Percentiles rank a stretch among this genome's conserved stretches.
Evolutionary conservation across 2,113 vertebrate species (phyloP).

Genomic region (Zapornia atra): DNA sequence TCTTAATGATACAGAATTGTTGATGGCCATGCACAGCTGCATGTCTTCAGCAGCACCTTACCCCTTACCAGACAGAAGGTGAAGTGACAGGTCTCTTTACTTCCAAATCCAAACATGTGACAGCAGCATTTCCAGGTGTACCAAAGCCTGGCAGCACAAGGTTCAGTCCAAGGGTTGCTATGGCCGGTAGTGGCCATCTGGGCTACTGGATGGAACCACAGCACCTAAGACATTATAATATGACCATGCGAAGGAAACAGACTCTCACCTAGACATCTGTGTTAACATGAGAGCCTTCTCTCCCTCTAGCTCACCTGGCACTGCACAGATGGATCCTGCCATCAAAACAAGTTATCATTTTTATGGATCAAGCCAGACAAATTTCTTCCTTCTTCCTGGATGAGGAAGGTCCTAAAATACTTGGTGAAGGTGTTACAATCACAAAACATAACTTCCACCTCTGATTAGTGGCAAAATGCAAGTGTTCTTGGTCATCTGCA

Average conservation of each 20-base stretch:
- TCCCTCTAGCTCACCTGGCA: not conserved
- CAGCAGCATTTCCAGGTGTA: not conserved
- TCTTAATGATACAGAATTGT: not conserved
- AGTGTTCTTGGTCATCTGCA: not conserved
- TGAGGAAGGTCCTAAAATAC: not conserved
- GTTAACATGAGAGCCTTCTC: not conserved
- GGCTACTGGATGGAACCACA: not conserved
- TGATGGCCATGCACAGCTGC: not conserved
- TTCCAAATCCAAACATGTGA: not conserved
- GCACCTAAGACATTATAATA: not conserved
- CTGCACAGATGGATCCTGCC: not conserved
- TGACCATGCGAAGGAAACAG: not conserved
- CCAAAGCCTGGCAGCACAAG: not conserved
- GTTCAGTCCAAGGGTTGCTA: not conserved
- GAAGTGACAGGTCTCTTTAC: not conserved
- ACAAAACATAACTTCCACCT: fast-evolving
- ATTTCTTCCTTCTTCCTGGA: not conserved
- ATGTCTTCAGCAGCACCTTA: not conserved
- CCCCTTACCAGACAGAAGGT: not conserved
- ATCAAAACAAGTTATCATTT: not conserved
- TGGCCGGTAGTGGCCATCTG: not conserved
- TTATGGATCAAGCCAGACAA: not conserved
- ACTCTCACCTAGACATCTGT: not conserved
- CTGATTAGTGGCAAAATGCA: not conserved
- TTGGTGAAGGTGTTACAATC: not conserved